phyloP scores from a whole-genome alignment of 2,797 vertebrate genomes.

The Linurgus olivaceus region DNA sequence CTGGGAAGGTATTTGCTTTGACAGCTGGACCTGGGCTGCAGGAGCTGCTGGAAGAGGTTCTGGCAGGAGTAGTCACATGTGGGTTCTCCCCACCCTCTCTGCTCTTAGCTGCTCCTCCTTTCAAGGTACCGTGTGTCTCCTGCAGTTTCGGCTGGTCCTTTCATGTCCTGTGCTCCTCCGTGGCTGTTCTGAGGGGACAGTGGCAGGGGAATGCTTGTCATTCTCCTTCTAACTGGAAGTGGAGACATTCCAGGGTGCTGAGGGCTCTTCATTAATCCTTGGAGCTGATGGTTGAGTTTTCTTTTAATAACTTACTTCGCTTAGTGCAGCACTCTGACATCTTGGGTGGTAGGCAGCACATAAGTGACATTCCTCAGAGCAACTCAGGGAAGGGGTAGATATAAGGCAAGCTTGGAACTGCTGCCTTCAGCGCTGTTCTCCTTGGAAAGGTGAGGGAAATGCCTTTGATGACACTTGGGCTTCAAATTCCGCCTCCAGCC shows the following conservation, averaged over 20 bases:
- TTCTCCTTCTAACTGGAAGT: neutral
- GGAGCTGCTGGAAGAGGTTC: neutral
- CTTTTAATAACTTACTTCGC: neutral
- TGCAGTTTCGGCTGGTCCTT: neutral
- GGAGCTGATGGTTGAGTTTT: neutral
- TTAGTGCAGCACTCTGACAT: neutral
- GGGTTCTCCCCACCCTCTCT: neutral
- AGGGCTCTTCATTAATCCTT: neutral
- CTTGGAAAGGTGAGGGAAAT: neutral
- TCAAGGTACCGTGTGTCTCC: neutral
- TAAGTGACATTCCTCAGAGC: neutral
- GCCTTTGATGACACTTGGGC: neutral
- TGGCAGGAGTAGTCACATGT: neutral
- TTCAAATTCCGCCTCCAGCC: neutral
- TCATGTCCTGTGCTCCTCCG: neutral
- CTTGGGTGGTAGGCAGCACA: neutral
- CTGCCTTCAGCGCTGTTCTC: neutral
- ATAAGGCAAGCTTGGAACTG: fast-evolving
- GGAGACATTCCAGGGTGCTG: neutral
- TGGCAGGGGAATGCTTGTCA: neutral
- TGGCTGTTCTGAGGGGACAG: neutral
- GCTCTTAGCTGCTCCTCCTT: neutral
- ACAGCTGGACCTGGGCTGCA: neutral
- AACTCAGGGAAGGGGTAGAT: fast-evolving
- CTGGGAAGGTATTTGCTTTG: neutral